phyloP scores from a whole-genome alignment of 2,113 vertebrate species.

The human (Homo sapiens) region DNA sequence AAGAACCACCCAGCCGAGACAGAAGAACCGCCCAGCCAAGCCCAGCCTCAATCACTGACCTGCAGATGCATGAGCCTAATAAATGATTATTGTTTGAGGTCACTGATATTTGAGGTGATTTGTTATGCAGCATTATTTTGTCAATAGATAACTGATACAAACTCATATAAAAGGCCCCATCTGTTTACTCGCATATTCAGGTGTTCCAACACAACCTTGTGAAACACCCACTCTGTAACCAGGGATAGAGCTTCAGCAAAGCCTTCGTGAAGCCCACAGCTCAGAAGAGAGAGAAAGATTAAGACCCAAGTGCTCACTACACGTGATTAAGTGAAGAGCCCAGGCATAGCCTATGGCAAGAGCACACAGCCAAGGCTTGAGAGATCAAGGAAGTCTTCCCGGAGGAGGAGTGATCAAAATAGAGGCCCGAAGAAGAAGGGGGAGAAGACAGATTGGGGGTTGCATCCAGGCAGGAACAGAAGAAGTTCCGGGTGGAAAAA shows the following conservation, averaged over 20 bases:
- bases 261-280: accelerated
- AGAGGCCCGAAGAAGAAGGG: background rate
- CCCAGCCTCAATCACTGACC: background rate
- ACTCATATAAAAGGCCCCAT: background rate
- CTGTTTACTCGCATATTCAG: accelerated
- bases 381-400: background rate
- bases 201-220: background rate
- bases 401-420: background rate
- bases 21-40: background rate
- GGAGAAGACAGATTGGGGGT: background rate
- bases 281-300: background rate
- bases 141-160: background rate
- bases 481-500: background rate
- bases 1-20: background rate
- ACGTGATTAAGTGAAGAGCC: too few species aligned
- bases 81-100: background rate
- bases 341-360: background rate
- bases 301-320: background rate
- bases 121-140: background rate
- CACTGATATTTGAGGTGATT: background rate
- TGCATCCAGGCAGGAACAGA: background rate
- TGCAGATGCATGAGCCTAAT: too few species aligned
- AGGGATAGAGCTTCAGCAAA: too few species aligned
- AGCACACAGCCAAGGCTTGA: background rate
- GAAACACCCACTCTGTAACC: background rate